Percentiles rank a stretch among this genome's conserved stretches.
Evolutionary conservation across 2,113 vertebrate species (phyloP).

Genomic region (Andinoacara biseriatus): DNA sequence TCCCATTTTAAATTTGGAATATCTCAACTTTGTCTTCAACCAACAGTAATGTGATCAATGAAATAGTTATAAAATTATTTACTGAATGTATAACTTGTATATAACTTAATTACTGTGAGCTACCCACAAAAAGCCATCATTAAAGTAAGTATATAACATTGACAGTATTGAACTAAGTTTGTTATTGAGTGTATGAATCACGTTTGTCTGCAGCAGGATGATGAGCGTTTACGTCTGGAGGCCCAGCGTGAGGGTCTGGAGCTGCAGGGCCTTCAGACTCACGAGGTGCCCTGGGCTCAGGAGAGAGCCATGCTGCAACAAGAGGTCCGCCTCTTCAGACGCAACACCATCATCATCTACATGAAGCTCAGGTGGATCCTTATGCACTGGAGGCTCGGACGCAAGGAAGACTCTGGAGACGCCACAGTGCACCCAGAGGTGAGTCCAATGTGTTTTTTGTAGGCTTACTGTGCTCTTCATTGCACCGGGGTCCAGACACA

Average conservation of each 20-base stretch:
- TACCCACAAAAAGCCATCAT: too few species aligned
- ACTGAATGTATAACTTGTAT: too few species aligned
- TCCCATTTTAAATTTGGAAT: too few species aligned
- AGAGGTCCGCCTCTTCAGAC: slow-evolving; percentile 89
- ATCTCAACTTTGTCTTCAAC: too few species aligned
- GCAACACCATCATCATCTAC: slow-evolving; percentile 91
- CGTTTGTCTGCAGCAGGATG: slow-evolving; percentile 78
- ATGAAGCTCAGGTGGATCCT: slow-evolving; percentile 94
- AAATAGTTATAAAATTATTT: too few species aligned
- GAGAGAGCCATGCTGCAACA: slow-evolving; percentile 88
- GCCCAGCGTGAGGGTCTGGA: slow-evolving; percentile 87
- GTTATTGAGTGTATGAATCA: background rate
- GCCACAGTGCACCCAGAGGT: slow-evolving; percentile 83
- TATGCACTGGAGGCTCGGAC: slow-evolving; percentile 89
- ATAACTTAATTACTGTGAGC: too few species aligned
- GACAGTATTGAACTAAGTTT: background rate
- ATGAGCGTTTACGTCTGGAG: slow-evolving; percentile 83
- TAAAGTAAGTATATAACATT: background rate
- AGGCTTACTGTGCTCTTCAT: background rate
- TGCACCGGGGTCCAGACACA: background rate
- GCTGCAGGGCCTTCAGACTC: slow-evolving; percentile 88
- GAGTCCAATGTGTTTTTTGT: slow-evolving; percentile 23
- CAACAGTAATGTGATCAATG: too few species aligned
- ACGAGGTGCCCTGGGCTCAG: slow-evolving; percentile 87
- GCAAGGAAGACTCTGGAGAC: slow-evolving; percentile 77